A percentile compares a stretch with the other conserved stretches of the same genome.
Conservation (phyloP, 2,888 invertebrate species). For the Capitulum mitella region DNA sequence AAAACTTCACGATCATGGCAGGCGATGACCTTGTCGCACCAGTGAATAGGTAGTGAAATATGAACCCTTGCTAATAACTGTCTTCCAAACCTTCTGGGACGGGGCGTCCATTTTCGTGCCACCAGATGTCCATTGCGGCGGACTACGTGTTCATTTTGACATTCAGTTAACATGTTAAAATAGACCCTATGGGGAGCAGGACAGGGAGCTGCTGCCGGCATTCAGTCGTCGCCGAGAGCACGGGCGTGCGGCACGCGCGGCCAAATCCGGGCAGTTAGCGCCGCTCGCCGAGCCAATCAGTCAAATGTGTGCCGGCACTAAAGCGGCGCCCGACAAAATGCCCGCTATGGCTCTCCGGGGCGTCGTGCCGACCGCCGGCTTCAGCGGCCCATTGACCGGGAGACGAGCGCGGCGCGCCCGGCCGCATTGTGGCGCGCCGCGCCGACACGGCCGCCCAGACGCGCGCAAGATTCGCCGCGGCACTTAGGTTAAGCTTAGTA, state of each 20-base stretch:
- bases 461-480: background rate
- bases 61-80: too few relatives aligned
- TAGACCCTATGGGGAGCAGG: too few relatives aligned
- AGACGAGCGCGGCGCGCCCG: background rate
- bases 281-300: background rate
- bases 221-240: background rate
- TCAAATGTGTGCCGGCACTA: slow-evolving; percentile 14
- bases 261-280: background rate
- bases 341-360: slow-evolving; percentile 16
- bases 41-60: too few relatives aligned
- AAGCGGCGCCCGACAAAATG: background rate
- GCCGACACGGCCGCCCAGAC: slow-evolving; percentile 7
- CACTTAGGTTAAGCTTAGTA: slow-evolving; percentile 17
- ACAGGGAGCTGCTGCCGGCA: background rate
- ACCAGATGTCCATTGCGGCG: too few relatives aligned
- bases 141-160: too few relatives aligned
- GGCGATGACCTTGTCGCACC: too few relatives aligned
- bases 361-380: background rate
- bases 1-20: too few relatives aligned
- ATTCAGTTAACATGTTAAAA: too few relatives aligned
- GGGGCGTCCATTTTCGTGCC: too few relatives aligned
- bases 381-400: slow-evolving; percentile 12
- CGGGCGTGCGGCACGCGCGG: background rate
- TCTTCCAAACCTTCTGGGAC: too few relatives aligned
- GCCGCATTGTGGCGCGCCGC: slow-evolving; percentile 16